phyloP scores from a whole-genome alignment of 1,140 invertebrate genomes.

The Drosophila bipectinata region DNA sequence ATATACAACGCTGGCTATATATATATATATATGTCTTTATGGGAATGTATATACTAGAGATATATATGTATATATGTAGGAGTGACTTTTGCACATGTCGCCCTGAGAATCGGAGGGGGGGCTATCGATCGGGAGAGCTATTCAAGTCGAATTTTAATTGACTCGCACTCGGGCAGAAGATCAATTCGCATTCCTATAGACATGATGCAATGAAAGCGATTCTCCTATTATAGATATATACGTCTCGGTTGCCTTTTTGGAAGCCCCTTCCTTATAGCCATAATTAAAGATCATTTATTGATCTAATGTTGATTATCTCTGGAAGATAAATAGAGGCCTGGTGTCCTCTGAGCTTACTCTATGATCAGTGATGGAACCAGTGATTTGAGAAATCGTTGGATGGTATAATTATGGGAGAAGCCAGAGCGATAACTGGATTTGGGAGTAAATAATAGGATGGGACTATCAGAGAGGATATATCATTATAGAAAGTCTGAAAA shows the following conservation, averaged over 20 bases:
- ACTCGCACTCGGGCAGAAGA: slow-evolving; percentile 35
- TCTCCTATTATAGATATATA: too few species aligned
- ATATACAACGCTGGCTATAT: slow-evolving; percentile 15
- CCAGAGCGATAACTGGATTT: neutral
- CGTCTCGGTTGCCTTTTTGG: neutral
- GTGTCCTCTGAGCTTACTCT: neutral
- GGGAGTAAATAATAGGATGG: neutral
- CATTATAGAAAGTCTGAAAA: too few species aligned
- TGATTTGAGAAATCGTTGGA: neutral
- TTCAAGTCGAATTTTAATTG: slow-evolving; percentile 54
- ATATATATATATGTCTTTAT: slow-evolving; percentile 1
- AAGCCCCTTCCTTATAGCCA: neutral
- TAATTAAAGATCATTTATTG: slow-evolving; percentile 23
- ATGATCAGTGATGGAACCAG: slow-evolving; percentile 1
- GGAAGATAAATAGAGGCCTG: neutral
- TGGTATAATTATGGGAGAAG: slow-evolving; percentile 15
- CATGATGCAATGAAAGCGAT: slow-evolving; percentile 16
- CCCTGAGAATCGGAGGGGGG: slow-evolving; percentile 3
- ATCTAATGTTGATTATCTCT: slow-evolving; percentile 24
- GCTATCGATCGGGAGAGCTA: slow-evolving; percentile 37
- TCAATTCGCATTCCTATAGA: slow-evolving; percentile 32
- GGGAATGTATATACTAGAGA: slow-evolving; percentile 1
- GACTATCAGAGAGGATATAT: too few species aligned
- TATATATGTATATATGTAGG: slow-evolving; percentile 11
- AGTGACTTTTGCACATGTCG: slow-evolving; percentile 27